Base-by-base conservation (phyloP, 2,113 vertebrate species). In the Odontesthes bonariensis region DNA sequence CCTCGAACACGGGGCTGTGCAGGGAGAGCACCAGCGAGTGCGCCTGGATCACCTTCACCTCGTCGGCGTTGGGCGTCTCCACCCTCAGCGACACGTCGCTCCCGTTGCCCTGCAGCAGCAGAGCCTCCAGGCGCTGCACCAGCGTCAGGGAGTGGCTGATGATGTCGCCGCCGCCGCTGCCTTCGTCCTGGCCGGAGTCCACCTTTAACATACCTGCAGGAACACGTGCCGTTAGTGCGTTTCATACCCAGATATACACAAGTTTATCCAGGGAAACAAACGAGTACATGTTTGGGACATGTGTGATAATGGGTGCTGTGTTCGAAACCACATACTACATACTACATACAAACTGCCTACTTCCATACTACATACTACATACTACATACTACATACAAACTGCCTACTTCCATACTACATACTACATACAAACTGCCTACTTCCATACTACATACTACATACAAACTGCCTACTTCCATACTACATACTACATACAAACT, bases 11-110 rank as follows among this genome's bases (percentile, higher is more conserved):
- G 47, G 93, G 80, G 12, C 98, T 99, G 90, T 98, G 98, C 82
- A 99, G 94, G 22, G 93, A 89, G 32, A 99, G 95, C 62, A 99
- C 92, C 93, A 99, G 91, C 47, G 95, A 88, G 88, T 99, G 95
- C 13, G 91, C 90, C 77, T 96, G 95, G 88, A 98, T 95, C 89
- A 96, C 92, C 56, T 96, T 97, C 78, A 98, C 95, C 90, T 98
- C 97, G 0, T 96, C 96, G 0, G 95, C 94, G 44, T 90, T 86
- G 0, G 79, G 78, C 0, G 96, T 95, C 91, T 94, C 96, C 72
- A 99, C 95, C 49, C 96, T 88, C 67, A 99, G 91, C 0, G 94
- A 89, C 58, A 96, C 91, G 19, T 98, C 97, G 0, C 96, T 99
- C 87, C 93, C 88, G 0, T 98, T 97, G 14, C 96, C 95, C 0